Base-by-base conservation (phyloP, 2,797 vertebrate genomes). In the Choloepus didactylus region DNA sequence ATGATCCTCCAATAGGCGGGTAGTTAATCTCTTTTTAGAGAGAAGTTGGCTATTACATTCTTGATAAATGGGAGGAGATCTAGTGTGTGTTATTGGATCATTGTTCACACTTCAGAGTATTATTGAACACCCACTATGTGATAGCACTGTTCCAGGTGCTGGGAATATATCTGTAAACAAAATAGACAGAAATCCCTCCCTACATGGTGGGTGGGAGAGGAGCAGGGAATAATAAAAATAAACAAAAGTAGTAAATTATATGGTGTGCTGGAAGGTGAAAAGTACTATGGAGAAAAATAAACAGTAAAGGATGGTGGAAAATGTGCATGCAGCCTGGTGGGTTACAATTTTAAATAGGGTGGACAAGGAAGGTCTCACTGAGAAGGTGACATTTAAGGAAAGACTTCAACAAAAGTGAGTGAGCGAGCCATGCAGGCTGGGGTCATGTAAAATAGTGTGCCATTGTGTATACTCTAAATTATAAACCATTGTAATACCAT, bases 41-140 rank as follows among this genome's bases (percentile, higher is more conserved):
- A 64, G 35, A 92, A 81, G 38, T 86, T 21, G 82, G 56, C 59
- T 95, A 3, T 77, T 91, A n/a, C 49, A 67, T 54, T 85, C 31
- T 77, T 93, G 73, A 59, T 88, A 76, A 87, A 59, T 90, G 59
- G 38, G 12, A 91, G 21, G 49, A 35, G 91, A 93, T 85, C 51
- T 25, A 76, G 29, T 82, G 21, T 62, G 67, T 94, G 54, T 85
- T 89, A 41, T 14, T 67, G 29, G 56, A 44, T 82, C 64, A 35
- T 14, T 84, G 18, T 91, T 94, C 49, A 64, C 27, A 56, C 18
- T 83, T 94, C 60, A 70, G 80, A 72, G 59, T 56, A 81, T 59
- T 89, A 82, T 88, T 92, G 69, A 94, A 10, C 8, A 93, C 62
- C 44, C 87, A 12, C 19, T 12, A 0, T 72, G 31, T 96, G 35